These are phyloP conservation scores for Gryllus bimaculatus DNA, from an alignment of 1,140 invertebrate species.

Conservation along the genomic window DNA sequence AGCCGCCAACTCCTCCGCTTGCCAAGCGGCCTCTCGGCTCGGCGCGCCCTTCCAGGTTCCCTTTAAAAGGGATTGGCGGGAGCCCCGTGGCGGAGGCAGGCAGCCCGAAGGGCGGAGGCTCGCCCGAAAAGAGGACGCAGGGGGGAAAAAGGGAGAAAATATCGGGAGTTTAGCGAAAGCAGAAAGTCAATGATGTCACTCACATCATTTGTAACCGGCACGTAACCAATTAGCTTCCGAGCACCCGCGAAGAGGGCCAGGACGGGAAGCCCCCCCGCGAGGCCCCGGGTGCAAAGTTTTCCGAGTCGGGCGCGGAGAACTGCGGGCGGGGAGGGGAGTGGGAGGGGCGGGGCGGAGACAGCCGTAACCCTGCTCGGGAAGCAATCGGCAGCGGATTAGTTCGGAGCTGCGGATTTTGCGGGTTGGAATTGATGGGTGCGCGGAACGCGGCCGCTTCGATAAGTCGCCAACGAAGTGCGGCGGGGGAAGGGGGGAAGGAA, in stretches of 20 bases:
- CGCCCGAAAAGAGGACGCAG: no score
- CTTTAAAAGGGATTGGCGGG: no score
- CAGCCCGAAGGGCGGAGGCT: no score
- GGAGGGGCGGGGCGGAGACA: not conserved
- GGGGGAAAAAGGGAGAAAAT: not conserved
- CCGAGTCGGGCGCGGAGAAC: no score
- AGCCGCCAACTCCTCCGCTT: no score
- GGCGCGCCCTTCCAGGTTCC: no score
- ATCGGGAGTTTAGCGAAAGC: not conserved
- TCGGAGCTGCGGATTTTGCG: not conserved
- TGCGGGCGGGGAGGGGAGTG: no score
- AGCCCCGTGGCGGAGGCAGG: no score
- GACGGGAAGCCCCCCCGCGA: no score
- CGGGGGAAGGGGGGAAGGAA: not conserved
- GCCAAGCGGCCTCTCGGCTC: no score
- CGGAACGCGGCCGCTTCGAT: not conserved
- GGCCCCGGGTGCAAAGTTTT: not conserved
- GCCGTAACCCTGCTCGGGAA: not conserved
- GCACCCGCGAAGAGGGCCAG: not conserved
- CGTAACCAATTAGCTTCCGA: not conserved
- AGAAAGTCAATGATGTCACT: constrained; percentile 1
- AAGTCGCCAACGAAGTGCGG: not conserved
- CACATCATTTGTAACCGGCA: constrained; percentile 3
- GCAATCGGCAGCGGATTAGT: not conserved
- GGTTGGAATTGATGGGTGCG: not conserved